Conservation (phyloP, 30 jellyfish, hydroid and myxozoan species). For the Hydractinia echinata region DNA sequence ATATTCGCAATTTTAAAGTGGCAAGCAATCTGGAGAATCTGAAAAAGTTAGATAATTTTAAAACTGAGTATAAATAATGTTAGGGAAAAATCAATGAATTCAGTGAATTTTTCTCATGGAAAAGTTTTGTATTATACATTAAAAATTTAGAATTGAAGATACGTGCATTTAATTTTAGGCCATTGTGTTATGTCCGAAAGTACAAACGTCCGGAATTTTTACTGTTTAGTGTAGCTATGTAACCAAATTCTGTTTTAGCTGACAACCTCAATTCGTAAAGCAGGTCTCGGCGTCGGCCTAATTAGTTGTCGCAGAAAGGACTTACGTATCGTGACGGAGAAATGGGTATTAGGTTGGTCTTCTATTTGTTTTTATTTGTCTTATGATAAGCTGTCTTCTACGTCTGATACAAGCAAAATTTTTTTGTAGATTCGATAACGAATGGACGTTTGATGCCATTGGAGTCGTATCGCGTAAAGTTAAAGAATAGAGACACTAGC, state of each 20-base stretch:
- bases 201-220: background rate
- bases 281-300: constrained; percentile 39
- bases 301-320: constrained; percentile 32
- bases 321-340: constrained; percentile 18
- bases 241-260: constrained; percentile 9
- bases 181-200: background rate
- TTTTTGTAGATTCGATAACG: constrained; percentile 23
- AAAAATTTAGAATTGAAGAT: no score
- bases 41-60: no score
- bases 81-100: no score
- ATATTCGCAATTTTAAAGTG: no score
- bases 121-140: no score
- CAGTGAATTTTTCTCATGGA: no score
- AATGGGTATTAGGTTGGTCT: constrained; percentile 34
- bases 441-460: constrained; percentile 31
- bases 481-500: constrained; percentile 12
- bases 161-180: background rate
- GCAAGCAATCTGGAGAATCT: no score
- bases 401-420: background rate
- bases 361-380: background rate
- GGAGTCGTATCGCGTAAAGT: background rate
- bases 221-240: background rate
- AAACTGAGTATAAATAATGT: no score
- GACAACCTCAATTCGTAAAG: constrained; percentile 34
- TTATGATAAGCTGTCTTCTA: background rate